Evolutionary conservation across 2,888 invertebrate species (phyloP), one percentile per base, ranked within the genome.

Genomic region (Phragmatobia fuliginosa): DNA sequence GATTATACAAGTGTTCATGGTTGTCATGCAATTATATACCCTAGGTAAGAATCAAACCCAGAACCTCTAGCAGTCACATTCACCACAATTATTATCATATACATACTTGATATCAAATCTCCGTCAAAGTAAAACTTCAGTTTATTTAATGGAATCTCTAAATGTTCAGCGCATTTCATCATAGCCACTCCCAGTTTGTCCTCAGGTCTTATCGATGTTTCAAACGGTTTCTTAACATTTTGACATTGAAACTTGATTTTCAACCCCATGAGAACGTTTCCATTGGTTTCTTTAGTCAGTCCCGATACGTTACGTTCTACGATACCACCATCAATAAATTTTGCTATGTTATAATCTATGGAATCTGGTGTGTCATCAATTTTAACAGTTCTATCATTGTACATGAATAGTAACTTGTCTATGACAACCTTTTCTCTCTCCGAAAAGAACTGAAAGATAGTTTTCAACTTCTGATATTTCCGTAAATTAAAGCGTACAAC

Each of bases 41-140:
- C n/a, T n/a, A n/a, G n/a, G n/a, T n/a, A n/a, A n/a, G n/a, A n/a
- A n/a, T n/a, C n/a, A n/a, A n/a, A n/a, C n/a, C n/a, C n/a, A n/a
- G n/a, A n/a, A n/a, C n/a, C n/a, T n/a, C n/a, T n/a, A n/a, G n/a
- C n/a, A n/a, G n/a, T n/a, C n/a, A n/a, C n/a, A n/a, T n/a, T n/a
- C n/a, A n/a, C n/a, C n/a, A 7, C 7, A 33, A 3, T 5, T 33
- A 33, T 5, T 33, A 3, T 33, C 33, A 41, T 41, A 33, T 62
- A 77, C 67, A 79, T 85, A 88, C 93, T 88, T 79, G 88, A 80
- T 59, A 96, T 80, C n/a, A 85, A 67, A 75, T 96, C 96, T 1
- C 96, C 96, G 83, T 96, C 96, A 84, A 96, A 96, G 72, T 90
- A 88, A 81, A 96, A 96, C 59, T 89, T 92, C 10, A 96, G 81